Percentiles rank a stretch among this genome's conserved stretches.
These are phyloP conservation scores for Tuberolachnus salignus DNA, from an alignment of 2,888 invertebrate genomes.

Conservation along the genomic window DNA sequence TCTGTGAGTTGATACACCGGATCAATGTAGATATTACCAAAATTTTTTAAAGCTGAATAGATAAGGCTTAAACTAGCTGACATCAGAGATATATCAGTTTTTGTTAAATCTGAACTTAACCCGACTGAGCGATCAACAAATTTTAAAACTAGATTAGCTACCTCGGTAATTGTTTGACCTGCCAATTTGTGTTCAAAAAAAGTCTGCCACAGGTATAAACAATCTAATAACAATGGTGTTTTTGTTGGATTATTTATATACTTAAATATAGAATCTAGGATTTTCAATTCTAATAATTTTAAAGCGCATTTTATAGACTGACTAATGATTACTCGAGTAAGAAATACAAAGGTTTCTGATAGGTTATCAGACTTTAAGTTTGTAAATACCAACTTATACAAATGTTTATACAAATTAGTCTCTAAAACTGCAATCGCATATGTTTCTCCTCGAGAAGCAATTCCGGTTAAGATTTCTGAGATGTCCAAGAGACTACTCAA, in stretches of 20 bases:
- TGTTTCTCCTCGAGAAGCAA: slow-evolving; percentile 47
- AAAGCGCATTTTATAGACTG: slow-evolving; percentile 34
- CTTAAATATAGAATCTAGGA: slow-evolving; percentile 47
- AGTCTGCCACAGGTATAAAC: slow-evolving; percentile 68
- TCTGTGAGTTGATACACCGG: slow-evolving; percentile 41
- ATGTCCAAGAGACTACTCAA: slow-evolving; percentile 21
- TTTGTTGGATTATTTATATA: slow-evolving; percentile 45
- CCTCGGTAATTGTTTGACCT: slow-evolving; percentile 64
- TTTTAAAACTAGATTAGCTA: slow-evolving; percentile 50
- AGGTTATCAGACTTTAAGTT: slow-evolving; percentile 29
- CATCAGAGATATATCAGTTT: slow-evolving; percentile 40
- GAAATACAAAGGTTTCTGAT: slow-evolving; percentile 28
- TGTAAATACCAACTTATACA: slow-evolving; percentile 49
- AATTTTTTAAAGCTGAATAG: slow-evolving; percentile 46
- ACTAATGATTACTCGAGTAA: slow-evolving; percentile 38
- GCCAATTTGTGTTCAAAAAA: slow-evolving; percentile 67
- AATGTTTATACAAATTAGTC: slow-evolving; percentile 28
- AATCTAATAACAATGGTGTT: slow-evolving; percentile 58
- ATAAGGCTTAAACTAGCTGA: slow-evolving; percentile 51
- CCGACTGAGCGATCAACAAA: slow-evolving; percentile 50
- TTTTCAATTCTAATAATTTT: slow-evolving; percentile 47
- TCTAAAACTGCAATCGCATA: slow-evolving; percentile 36
- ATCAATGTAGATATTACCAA: slow-evolving; percentile 47
- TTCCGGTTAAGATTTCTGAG: slow-evolving; percentile 38
- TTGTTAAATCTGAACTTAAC: slow-evolving; percentile 36